phyloP scores from a whole-genome alignment of 2,888 invertebrate species.

The Argyresthia goedartella region DNA sequence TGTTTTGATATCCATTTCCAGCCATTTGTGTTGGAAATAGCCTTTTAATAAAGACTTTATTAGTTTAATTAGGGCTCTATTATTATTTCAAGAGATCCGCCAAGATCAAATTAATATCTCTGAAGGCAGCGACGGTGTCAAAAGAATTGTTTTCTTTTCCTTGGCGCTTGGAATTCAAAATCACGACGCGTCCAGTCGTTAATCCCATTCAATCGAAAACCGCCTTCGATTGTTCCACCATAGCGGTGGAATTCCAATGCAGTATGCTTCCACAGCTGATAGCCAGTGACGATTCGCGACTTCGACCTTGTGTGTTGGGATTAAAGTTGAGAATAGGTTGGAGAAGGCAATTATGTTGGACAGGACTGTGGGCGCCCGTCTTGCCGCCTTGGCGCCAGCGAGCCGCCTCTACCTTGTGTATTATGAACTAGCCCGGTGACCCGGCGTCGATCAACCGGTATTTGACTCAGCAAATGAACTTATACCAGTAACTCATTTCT shows the following conservation, averaged over 20 bases:
- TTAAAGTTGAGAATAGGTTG: conserved; percentile 19
- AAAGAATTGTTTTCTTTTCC: conserved; percentile 63
- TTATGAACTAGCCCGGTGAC: conserved; percentile 68
- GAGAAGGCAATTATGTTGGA: conserved; percentile 27
- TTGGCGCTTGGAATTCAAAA: conserved; percentile 60
- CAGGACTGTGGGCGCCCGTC: conserved; percentile 64
- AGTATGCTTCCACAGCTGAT: conserved; percentile 31
- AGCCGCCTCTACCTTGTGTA: conserved; percentile 68
- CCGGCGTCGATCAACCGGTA: conserved; percentile 64
- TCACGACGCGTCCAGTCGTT: conserved; percentile 33
- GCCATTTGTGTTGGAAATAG: too few relatives aligned
- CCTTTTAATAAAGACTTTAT: too few relatives aligned
- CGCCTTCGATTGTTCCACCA: conserved; percentile 10
- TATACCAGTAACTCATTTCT: conserved; percentile 42
- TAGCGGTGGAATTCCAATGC: conserved; percentile 27
- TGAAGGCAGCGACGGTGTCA: conserved; percentile 43
- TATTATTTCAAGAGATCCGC: conserved; percentile 17
- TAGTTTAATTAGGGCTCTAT: not conserved
- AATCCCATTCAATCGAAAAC: conserved; percentile 29
- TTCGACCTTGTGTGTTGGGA: conserved; percentile 11
- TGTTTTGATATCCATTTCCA: too few relatives aligned
- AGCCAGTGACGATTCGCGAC: conserved; percentile 9
- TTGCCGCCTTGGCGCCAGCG: conserved; percentile 64
- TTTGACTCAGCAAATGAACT: conserved; percentile 54
- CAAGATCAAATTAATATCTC: conserved; percentile 41